Evolutionary conservation across 2,888 invertebrate genomes (phyloP).

Genomic region (Peribatodes rhomboidaria): DNA sequence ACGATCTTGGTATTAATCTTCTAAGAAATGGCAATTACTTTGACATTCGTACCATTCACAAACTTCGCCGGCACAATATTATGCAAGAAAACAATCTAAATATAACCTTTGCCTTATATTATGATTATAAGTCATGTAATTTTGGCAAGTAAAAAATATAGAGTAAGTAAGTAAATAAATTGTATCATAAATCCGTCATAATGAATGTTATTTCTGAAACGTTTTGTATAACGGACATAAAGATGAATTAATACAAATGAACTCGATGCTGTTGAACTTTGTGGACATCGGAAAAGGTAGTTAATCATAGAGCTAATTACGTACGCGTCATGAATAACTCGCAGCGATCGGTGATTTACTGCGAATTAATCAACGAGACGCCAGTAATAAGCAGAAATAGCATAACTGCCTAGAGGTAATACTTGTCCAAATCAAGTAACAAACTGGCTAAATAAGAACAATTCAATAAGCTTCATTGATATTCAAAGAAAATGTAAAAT

Average conservation of each 20-base stretch:
- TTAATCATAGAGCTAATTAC: constrained; percentile 22
- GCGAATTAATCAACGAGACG: background rate
- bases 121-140: background rate
- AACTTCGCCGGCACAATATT: constrained; percentile 1
- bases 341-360: constrained; percentile 2
- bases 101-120: background rate
- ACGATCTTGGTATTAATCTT: constrained; percentile 23
- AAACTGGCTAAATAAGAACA: background rate
- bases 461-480: background rate
- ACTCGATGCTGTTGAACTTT: constrained; percentile 29
- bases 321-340: constrained; percentile 8
- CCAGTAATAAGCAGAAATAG: background rate
- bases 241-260: constrained; percentile 23
- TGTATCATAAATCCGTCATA: constrained; percentile 11
- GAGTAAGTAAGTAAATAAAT: background rate
- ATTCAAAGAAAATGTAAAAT: background rate
- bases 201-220: background rate
- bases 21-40: constrained; percentile 4
- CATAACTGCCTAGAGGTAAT: no score
- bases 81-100: constrained; percentile 1
- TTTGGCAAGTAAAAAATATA: background rate
- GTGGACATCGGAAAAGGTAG: constrained; percentile 15
- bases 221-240: background rate
- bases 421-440: background rate
- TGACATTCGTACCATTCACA: constrained; percentile 22